These are phyloP conservation scores for Nannobrachium achirus DNA, from an alignment of 2,113 vertebrate species.

Conservation along the genomic window DNA sequence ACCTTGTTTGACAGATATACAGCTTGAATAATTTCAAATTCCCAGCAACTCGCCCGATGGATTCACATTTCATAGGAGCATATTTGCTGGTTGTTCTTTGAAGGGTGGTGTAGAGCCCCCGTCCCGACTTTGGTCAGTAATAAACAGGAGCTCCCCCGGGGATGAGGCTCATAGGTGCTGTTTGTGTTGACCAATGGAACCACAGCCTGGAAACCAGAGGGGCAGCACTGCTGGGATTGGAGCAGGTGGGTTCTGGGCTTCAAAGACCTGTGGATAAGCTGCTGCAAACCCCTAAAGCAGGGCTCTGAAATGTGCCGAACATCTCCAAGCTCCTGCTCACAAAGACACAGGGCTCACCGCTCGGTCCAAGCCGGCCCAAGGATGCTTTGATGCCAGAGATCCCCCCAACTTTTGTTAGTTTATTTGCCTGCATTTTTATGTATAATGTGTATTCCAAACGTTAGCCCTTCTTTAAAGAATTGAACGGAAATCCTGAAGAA, in stretches of 20 bases:
- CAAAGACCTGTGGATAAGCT: slow-evolving; percentile 80
- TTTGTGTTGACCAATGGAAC: slow-evolving; percentile 73
- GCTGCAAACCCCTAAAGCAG: slow-evolving; percentile 69
- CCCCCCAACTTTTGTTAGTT: slow-evolving; percentile 77
- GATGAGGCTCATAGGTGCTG: slow-evolving; percentile 67
- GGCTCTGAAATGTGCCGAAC: slow-evolving; percentile 76
- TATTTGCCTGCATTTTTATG: slow-evolving; percentile 80
- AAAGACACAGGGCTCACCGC: slow-evolving; percentile 76
- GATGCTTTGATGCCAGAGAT: slow-evolving; percentile 80
- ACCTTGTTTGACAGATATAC: slow-evolving; percentile 34
- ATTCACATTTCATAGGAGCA: slow-evolving; percentile 63
- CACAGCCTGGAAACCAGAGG: slow-evolving; percentile 60
- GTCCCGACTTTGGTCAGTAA: slow-evolving; percentile 69
- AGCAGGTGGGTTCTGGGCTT: slow-evolving; percentile 80
- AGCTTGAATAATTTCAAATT: slow-evolving; percentile 55
- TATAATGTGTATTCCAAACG: slow-evolving; percentile 78
- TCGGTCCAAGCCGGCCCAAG: slow-evolving; percentile 65
- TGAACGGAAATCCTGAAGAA: slow-evolving; percentile 77
- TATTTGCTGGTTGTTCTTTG: slow-evolving; percentile 61
- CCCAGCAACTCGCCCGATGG: slow-evolving; percentile 51
- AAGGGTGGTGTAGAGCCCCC: slow-evolving; percentile 66
- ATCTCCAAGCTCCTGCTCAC: slow-evolving; percentile 76
- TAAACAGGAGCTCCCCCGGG: slow-evolving; percentile 69
- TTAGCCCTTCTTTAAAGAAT: slow-evolving; percentile 73
- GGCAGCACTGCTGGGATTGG: slow-evolving; percentile 63